These are phyloP conservation scores for Mycteria americana DNA, from an alignment of 2,797 vertebrate species.

Conservation along the genomic window DNA sequence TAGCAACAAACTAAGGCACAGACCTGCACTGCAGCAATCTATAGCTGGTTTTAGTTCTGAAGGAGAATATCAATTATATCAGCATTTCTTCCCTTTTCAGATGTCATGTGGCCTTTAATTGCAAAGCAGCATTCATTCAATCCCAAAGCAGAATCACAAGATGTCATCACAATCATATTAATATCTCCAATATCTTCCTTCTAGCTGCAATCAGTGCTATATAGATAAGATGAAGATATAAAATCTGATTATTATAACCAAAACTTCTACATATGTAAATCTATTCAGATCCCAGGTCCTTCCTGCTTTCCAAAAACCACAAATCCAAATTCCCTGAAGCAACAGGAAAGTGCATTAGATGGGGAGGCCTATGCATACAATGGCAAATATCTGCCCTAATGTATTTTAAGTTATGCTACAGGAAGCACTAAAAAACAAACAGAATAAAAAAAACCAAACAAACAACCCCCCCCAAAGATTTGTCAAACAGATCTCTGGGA, in stretches of 20 bases:
- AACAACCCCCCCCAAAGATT: too few species aligned
- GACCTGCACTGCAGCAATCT: not conserved
- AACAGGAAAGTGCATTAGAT: not conserved
- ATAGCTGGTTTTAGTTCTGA: not conserved
- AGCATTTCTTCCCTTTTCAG: not conserved
- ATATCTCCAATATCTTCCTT: not conserved
- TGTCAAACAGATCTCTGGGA: not conserved
- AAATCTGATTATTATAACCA: not conserved
- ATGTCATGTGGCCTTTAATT: rapidly evolving
- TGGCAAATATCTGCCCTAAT: not conserved
- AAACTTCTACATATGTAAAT: not conserved
- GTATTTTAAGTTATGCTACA: not conserved
- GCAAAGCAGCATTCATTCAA: not conserved
- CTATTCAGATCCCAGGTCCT: not conserved
- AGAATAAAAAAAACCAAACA: not conserved
- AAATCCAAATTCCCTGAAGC: not conserved
- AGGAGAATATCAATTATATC: not conserved
- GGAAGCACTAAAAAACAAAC: not conserved
- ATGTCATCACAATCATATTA: not conserved
- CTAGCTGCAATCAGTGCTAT: not conserved
- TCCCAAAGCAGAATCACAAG: not conserved
- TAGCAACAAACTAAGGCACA: not conserved
- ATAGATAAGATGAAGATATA: not conserved
- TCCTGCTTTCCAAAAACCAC: not conserved
- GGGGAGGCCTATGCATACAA: not conserved